A percentile compares a stretch with the other conserved stretches of the same genome.
Conservation (phyloP, 2,888 invertebrate species). For the Rhorus exstirpatorius region DNA sequence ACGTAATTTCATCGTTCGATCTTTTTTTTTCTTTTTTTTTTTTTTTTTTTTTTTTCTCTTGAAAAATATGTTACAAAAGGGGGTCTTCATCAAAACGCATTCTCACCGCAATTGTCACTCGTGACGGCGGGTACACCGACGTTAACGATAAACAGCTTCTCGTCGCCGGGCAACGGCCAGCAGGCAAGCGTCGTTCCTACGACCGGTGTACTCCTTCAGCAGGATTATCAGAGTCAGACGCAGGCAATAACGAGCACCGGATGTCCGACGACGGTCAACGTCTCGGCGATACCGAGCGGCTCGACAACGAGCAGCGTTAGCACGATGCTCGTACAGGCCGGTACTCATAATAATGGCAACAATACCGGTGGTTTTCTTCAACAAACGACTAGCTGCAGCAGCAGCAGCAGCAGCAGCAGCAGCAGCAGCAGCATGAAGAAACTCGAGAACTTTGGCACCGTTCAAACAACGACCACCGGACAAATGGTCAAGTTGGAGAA, state of each 20-base stretch:
- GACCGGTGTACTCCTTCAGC: slow-evolving; percentile 82
- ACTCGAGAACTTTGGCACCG: slow-evolving; percentile 81
- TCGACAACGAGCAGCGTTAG: slow-evolving; percentile 77
- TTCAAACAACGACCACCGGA: slow-evolving; percentile 77
- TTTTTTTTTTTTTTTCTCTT: slow-evolving; percentile 16
- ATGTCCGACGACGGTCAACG: slow-evolving; percentile 85
- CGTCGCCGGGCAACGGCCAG: slow-evolving; percentile 79
- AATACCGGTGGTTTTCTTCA: slow-evolving; percentile 75
- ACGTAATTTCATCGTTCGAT: slow-evolving; percentile 4
- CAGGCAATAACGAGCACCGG: slow-evolving; percentile 85
- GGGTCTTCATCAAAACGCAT: slow-evolving; percentile 82
- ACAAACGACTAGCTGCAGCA: slow-evolving; percentile 68
- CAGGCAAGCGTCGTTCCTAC: slow-evolving; percentile 79
- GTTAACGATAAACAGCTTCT: slow-evolving; percentile 82
- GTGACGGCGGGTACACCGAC: slow-evolving; percentile 81
- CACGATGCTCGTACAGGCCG: slow-evolving; percentile 78
- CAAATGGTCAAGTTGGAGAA: slow-evolving; percentile 84
- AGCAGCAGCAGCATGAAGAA: slow-evolving; percentile 78
- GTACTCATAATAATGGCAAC: slow-evolving; percentile 75
- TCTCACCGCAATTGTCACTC: slow-evolving; percentile 83
- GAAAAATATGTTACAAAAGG: slow-evolving; percentile 71
- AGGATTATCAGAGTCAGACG: slow-evolving; percentile 86
- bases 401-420: slow-evolving; percentile 70
- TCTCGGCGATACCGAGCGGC: slow-evolving; percentile 79
- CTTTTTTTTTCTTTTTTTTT: slow-evolving; percentile 8